phyloP scores from a whole-genome alignment of 1,140 invertebrate species.

The Potamilus streckersoni region DNA sequence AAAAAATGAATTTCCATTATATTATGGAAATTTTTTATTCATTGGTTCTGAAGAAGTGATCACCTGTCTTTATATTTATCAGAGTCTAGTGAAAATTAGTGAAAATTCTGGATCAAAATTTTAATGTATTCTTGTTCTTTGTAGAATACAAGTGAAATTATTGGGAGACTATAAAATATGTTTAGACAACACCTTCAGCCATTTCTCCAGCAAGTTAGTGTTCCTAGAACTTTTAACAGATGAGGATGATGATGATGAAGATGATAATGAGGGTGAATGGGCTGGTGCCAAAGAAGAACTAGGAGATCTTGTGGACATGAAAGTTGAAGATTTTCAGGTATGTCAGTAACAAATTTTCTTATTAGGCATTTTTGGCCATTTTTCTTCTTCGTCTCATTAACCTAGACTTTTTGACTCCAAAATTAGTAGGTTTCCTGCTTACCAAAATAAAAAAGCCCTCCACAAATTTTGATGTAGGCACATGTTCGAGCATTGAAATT shows the following conservation, averaged over 20 bases:
- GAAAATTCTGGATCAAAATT: no score
- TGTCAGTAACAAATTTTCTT: constrained; percentile 7
- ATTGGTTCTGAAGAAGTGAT: no score
- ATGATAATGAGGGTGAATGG: constrained; percentile 73
- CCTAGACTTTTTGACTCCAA: no score
- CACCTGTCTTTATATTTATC: no score
- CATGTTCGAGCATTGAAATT: no score
- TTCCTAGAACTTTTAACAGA: constrained; percentile 84
- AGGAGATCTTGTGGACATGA: constrained; percentile 72
- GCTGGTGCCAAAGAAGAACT: constrained; percentile 74
- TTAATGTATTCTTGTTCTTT: constrained; percentile 31
- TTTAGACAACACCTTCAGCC: constrained; percentile 86
- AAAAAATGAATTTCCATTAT: no score
- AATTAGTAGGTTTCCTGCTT: no score
- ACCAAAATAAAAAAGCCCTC: no score
- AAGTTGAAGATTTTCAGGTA: constrained; percentile 76
- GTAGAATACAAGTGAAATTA: constrained; percentile 63
- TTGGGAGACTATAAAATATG: constrained; percentile 83
- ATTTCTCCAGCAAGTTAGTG: constrained; percentile 82
- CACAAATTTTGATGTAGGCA: no score
- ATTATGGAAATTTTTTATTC: no score
- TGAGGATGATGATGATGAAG: constrained; percentile 73
- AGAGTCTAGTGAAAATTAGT: no score
- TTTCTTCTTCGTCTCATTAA: no score
- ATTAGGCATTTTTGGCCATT: not conserved